A percentile compares a stretch with the other conserved stretches of the same genome.
phyloP scores from a whole-genome alignment of 64 coral and sea anemone species.

The Exaiptasia diaphana region DNA sequence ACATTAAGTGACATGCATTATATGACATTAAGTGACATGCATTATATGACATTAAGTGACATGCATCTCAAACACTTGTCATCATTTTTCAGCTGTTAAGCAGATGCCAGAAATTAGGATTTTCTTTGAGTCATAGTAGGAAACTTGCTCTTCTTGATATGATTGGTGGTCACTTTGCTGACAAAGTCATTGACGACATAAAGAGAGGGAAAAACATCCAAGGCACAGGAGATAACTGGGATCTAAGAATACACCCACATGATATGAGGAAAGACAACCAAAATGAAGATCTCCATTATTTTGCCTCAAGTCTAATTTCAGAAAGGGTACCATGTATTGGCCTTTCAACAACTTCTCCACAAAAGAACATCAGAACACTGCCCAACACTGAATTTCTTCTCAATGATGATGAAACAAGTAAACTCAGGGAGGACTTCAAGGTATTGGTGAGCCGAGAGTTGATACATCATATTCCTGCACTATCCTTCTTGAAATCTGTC shows the following conservation, averaged over 20 bases:
- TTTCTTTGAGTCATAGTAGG: conserved; percentile 15
- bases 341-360: conserved; percentile 1
- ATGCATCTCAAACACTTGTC: no score
- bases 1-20: no score
- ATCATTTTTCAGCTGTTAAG: conserved; percentile 21
- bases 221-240: conserved; percentile 69
- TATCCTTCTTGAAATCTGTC: conserved; percentile 39
- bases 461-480: not conserved
- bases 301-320: conserved; percentile 29
- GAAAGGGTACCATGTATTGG: conserved; percentile 32
- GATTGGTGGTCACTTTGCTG: conserved; percentile 52
- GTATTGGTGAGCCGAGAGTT: conserved; percentile 24
- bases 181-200: conserved; percentile 22
- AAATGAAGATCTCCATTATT: conserved; percentile 43
- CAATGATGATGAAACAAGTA: conserved; percentile 18
- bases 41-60: no score
- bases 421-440: conserved; percentile 36
- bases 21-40: no score
- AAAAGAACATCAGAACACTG: conserved; percentile 28
- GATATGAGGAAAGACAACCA: conserved; percentile 54
- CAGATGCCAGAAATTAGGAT: conserved; percentile 19
- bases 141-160: conserved; percentile 31
- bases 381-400: conserved; percentile 25
- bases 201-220: conserved; percentile 44
- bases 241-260: conserved; percentile 27